Evolutionary conservation across 1,140 invertebrate species (phyloP).

Genomic region (Lucilia cuprina): DNA sequence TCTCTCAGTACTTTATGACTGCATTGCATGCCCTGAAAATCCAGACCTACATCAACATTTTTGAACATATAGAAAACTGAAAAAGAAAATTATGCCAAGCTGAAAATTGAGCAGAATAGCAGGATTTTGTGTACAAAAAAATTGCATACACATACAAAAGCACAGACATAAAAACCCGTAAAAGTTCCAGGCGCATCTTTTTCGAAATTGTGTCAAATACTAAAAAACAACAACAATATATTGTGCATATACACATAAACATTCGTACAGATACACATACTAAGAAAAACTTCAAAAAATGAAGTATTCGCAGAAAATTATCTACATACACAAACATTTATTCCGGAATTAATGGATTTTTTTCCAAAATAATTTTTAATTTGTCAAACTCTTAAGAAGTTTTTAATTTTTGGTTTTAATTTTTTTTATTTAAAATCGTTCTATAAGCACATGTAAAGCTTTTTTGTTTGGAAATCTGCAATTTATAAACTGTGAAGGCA

Average conservation of each 20-base stretch:
- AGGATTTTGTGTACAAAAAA: conserved; percentile 12
- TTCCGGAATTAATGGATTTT: background rate
- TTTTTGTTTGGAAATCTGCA: background rate
- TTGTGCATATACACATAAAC: background rate
- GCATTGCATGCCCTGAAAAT: conserved; percentile 57
- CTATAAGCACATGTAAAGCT: background rate
- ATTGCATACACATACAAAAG: conserved; percentile 16
- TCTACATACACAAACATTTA: background rate
- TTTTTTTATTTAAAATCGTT: background rate
- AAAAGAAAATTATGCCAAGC: conserved; percentile 43
- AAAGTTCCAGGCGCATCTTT: conserved; percentile 34
- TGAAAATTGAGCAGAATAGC: conserved; percentile 35
- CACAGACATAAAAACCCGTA: conserved; percentile 22
- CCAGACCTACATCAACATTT: conserved; percentile 60
- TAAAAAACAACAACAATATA: background rate
- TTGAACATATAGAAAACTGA: background rate
- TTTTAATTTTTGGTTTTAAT: background rate
- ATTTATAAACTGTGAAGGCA: conserved; percentile 29
- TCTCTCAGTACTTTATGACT: conserved; percentile 16
- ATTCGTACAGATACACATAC: background rate
- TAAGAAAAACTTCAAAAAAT: background rate
- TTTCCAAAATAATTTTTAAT: background rate
- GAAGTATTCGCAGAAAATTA: background rate
- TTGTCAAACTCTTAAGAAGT: background rate
- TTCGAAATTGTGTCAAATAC: conserved; percentile 26